Conservation (phyloP, 2,113 vertebrate genomes). For the Dascyllus trimaculatus region DNA sequence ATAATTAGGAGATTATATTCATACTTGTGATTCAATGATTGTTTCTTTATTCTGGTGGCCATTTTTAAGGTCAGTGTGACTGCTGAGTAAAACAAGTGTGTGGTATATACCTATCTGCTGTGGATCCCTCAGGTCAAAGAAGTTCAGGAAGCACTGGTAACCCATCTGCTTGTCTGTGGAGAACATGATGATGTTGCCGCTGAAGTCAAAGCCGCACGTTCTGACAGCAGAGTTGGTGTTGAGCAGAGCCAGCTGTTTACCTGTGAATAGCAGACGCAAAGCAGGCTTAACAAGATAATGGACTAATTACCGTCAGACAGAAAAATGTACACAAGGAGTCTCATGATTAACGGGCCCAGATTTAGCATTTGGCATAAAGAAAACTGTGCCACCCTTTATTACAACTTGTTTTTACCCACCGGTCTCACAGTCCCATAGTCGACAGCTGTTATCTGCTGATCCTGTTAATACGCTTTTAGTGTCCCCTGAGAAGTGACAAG, state of each 20-base stretch:
- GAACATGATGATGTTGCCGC: slow-evolving; percentile 99
- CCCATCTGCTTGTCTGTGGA: slow-evolving; percentile 99
- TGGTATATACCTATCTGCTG: slow-evolving; percentile 89
- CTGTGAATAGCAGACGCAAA: slow-evolving; percentile 69
- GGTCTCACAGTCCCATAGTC: slow-evolving; percentile 98
- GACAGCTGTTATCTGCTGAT: slow-evolving; percentile 96
- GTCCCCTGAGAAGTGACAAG: slow-evolving; percentile 88
- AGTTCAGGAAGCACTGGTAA: slow-evolving; percentile 96
- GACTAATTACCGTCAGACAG: neutral
- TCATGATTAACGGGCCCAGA: too few species aligned
- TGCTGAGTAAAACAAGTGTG: too few species aligned
- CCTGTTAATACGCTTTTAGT: slow-evolving; percentile 95
- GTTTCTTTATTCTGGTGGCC: too few species aligned
- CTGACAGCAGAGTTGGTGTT: slow-evolving; percentile 96
- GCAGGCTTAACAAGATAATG: neutral
- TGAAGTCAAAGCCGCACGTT: slow-evolving; percentile 97
- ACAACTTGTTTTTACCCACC: slow-evolving; percentile 78
- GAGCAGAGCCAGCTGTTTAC: slow-evolving; percentile 94
- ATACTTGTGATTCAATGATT: too few species aligned
- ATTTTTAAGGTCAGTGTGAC: too few species aligned
- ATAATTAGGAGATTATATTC: too few species aligned
- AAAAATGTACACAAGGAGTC: too few species aligned
- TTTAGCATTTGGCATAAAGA: too few species aligned
- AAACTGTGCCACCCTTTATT: neutral
- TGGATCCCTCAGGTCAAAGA: slow-evolving; percentile 93